Evolutionary conservation across 2,888 invertebrate species (phyloP).

Genomic region (Dryadula phaetusa): DNA sequence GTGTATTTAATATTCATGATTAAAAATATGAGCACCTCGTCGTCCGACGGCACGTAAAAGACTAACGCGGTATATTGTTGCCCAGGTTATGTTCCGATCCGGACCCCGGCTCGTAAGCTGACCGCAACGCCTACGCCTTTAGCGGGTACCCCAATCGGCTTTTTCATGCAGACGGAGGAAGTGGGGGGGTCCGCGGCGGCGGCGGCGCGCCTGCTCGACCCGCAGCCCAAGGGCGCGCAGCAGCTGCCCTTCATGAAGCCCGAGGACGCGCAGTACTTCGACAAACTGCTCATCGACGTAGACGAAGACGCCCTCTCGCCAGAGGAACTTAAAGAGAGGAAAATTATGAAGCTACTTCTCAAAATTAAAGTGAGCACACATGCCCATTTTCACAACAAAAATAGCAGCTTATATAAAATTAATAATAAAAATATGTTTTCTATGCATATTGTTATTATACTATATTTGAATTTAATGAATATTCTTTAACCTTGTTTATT

Average conservation of each 20-base stretch:
- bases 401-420: slow-evolving; percentile 4
- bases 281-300: slow-evolving; percentile 98
- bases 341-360: slow-evolving; percentile 98
- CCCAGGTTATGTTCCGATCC: slow-evolving; percentile 94
- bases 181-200: slow-evolving; percentile 91
- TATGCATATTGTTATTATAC: too few species aligned
- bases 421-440: too few species aligned
- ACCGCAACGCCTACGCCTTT: slow-evolving; percentile 99
- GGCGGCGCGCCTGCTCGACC: slow-evolving; percentile 93
- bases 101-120: slow-evolving; percentile 98
- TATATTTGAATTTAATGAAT: too few species aligned
- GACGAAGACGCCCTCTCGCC: slow-evolving; percentile 98
- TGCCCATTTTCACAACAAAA: too few species aligned
- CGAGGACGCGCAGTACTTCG: slow-evolving; percentile 99
- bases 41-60: slow-evolving; percentile 41
- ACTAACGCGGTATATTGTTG: slow-evolving; percentile 62
- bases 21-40: slow-evolving; percentile 28
- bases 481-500: too few species aligned
- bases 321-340: slow-evolving; percentile 98
- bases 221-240: slow-evolving; percentile 95
- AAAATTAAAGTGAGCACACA: slow-evolving; percentile 96
- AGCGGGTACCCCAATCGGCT: slow-evolving; percentile 95
- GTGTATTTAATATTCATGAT: slow-evolving; percentile 43
- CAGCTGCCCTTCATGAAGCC: slow-evolving; percentile 99
- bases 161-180: slow-evolving; percentile 97